Evolutionary conservation across 2,888 invertebrate genomes (phyloP), one percentile per base, ranked within the genome.

Genomic region (Micropterix aruncella): DNA sequence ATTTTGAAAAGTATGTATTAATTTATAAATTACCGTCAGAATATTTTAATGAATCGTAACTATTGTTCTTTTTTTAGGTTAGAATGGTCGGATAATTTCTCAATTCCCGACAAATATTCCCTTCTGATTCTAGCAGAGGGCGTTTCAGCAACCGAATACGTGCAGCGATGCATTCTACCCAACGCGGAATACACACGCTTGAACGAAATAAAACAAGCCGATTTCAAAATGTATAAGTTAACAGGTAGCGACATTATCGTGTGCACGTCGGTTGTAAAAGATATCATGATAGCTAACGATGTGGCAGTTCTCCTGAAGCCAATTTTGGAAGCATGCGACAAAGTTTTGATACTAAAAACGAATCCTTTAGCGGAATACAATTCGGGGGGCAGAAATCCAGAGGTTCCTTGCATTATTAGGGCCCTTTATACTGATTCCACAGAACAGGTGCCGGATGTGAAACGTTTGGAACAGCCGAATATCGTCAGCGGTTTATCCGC

Each of bases 391-490:
- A 27, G 5, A 5, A 36, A 17, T 16, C 19, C 12, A n/a, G 43
- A 19, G 14, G 18, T 19, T 4, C n/a, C 16, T 17, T 41, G 3
- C 19, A 9, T 40, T 12, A 27, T 42, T n/a, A 44, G 48, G 17
- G 27, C 42, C 14, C 38, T 48, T 17, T 16, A 41, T 16, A 43
- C 46, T 3, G 36, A 41, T 3, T 2, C 19, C 9, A 38, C 16
- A 19, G n/a, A 2, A 7, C 16, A 46, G 16, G 18, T 19, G 9
- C 14, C n/a, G 5, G 36, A 42, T 39, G 14, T 44, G 5, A 38
- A n/a, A 18, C 14, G 19, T 36, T 40, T 51, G 27, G 50, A 51
- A 27, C 46, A 44, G 18, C 51, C 51, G 1, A 51, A 51, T 44
- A 45, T 51, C 37, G 16, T 50, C 5, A 48, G 39, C 7, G 51